Base-by-base conservation (phyloP, 2,113 vertebrate species). In the Ctenomys sociabilis region DNA sequence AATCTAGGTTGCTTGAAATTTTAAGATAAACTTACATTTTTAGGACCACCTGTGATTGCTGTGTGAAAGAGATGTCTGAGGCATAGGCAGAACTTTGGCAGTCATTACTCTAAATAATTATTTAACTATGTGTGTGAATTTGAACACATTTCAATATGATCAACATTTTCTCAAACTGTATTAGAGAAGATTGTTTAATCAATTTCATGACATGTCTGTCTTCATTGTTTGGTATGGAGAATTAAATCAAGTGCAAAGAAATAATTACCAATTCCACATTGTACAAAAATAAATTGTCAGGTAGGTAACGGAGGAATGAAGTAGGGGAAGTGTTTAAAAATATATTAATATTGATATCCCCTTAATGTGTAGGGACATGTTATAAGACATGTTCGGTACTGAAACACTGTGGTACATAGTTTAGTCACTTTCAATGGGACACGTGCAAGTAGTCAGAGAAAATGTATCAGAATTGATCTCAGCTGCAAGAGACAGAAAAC, bases 201-300 rank as follows among this genome's bases (percentile, higher is more conserved):
- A 61, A 61, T 52, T 66, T 22, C 75, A n/a, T 91, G 49, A 10
- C 12, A 70, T 82, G 13, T 49, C 14, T 85, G 5, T 43, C 22
- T 26, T 91, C 54, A 64, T 63, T 26, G 26, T 89, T 57, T 91
- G 64, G 5, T 43, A 19, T 87, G 16, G n/a, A 80, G 8, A 82
- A 86, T 90, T 19, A 80, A 92, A 64, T 82, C 7, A 85, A 70
- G n/a, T 93, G 16, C 86, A 80, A 78, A 94, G 26, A 28, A 91
- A 61, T 72, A 70, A 75, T 45, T 54, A 85, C 17, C 49, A 89
- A 59, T 6, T 59, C 37, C 89, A 26, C 14, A 91, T 57, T 78
- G 43, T 82, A 77, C 88, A 88, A 43, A 49, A 89, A 94, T 66
- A 82, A 88, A 75, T 77, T 19, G 28, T 3, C 81, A 54, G 92